Base-by-base conservation (phyloP, 92 coral and sea anemone genomes). In the Epizoanthus rinbou region DNA sequence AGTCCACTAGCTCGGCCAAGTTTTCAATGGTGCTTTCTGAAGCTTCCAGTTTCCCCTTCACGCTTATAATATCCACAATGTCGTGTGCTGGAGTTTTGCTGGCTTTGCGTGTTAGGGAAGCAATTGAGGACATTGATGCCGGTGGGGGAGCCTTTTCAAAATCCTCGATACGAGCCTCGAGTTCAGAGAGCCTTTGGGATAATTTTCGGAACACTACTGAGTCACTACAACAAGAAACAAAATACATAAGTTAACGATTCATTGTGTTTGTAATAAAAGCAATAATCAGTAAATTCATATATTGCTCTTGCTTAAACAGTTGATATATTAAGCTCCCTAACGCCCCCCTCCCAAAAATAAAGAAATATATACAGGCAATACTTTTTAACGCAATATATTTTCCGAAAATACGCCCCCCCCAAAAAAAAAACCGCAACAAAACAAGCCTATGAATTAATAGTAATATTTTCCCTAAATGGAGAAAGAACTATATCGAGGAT, bases 81-180 rank as follows among this genome's bases (percentile, higher is more conserved):
- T 97, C 99, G 6, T 93, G 94, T 8, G 99, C 99, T 0, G 99
- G 97, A 3, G 98, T 97, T 69, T 82, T 94, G 72, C 94, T 86
- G 37, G 91, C 98, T 64, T 87, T 91, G 73, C 95, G 87, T 19
- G 91, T 84, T 82, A 88, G 80, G 28, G 92, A 95, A 23, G 94
- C 98, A 25, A 86, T 91, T 37, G 89, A 92, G 8, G 90, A 72
- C 16, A 69, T 62, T 59, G 84, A 70, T 22, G 59, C 62, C 52
- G 84, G 86, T 64, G 35, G 86, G 8, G 87, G 90, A 17, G 62
- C 82, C 19, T 80, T 80, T 28, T 89, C 98, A 57, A 94, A 80
- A 19, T 79, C 85, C 16, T 97, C 98, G 57, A 97, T 68, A 11
- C 95, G 92, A 18, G 88, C 91, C 84, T 92, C 90, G 41, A 97